Conservation (phyloP, 30 jellyfish, hydroid and myxozoan genomes). For the Pseudorhiza aurosa region DNA sequence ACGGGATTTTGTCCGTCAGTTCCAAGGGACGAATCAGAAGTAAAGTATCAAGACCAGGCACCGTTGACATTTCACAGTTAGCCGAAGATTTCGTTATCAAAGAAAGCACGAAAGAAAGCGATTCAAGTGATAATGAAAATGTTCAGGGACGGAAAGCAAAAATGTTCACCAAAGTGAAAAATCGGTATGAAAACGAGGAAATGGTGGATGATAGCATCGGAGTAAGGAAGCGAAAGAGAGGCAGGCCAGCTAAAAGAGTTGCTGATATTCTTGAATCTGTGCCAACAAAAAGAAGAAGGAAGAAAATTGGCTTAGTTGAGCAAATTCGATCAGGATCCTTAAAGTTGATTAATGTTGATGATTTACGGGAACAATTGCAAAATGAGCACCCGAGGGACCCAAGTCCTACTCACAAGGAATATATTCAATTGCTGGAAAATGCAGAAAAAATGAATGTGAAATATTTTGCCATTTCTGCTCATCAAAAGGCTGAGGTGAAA, state of each 20-base stretch:
- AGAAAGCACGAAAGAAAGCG: neutral
- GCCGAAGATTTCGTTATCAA: conserved; percentile 33
- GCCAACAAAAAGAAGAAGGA: conserved; percentile 11
- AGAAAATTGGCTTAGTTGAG: conserved; percentile 32
- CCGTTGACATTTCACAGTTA: conserved; percentile 56
- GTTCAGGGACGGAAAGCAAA: neutral
- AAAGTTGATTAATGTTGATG: conserved; percentile 42
- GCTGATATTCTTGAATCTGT: neutral
- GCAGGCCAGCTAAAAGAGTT: conserved; percentile 41
- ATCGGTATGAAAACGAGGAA: neutral
- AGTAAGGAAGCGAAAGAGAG: conserved; percentile 33
- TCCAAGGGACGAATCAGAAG: conserved; percentile 55
- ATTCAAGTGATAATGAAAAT: neutral
- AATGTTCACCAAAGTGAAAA: neutral
- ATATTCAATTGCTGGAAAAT: conserved; percentile 41
- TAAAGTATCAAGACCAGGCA: conserved; percentile 64
- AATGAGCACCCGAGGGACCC: conserved; percentile 33
- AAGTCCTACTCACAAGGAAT: conserved; percentile 43
- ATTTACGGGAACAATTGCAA: conserved; percentile 36
- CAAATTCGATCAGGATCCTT: conserved; percentile 37
- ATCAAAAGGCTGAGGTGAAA: neutral
- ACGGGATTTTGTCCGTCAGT: conserved; percentile 32
- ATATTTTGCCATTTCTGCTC: conserved; percentile 42
- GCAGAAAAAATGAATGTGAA: conserved; percentile 64
- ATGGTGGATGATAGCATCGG: neutral